Base-by-base conservation (phyloP, 2,888 invertebrate species). In the Autographa pulchrina region DNA sequence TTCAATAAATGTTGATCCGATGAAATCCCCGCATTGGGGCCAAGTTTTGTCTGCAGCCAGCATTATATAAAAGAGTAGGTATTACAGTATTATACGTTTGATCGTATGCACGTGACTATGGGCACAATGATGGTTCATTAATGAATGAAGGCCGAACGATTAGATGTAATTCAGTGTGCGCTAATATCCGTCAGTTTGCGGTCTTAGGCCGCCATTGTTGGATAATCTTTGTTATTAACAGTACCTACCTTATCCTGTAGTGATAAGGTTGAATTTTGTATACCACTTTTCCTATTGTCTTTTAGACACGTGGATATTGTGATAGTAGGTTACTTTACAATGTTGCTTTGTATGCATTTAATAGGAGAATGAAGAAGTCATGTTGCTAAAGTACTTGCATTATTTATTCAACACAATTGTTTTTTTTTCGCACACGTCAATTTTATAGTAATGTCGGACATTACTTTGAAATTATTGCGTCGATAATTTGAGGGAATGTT, bases 61-160 rank as follows among this genome's bases (percentile, higher is more conserved):
- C 25, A 25, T 25, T 3, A 25, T 25, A 25, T 6, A 38, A 38
- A 38, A 38, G 38, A 38, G 38, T 38, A 38, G 9, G 9, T 4
- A 38, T 38, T 9, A 7, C 38, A 38, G 38, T 38, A 68, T 52
- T 58, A 14, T 32, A 52, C 43, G 54, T 16, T 32, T 67, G 62
- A 66, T 43, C 60, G 64, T 60, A 62, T 38, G 73, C 79, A 81
- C 82, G 79, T 83, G 83, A 85, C 78, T 64, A 11, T 8, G 13
- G 5, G 66, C 52, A 58, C 35, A 74, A 83, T 83, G 77, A 76
- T 52, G 54, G 74, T 70, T 81, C 75, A 83, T 84, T 83, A 85
- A 76, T 72, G 74, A 68, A 48, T 48, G 75, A 85, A 85, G 83
- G 85, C 32, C 82, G 68, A 3, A 2, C 71, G 66, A 84, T 83